Conservation (phyloP, 2,888 invertebrate species). For the Folsomia manolachei region DNA sequence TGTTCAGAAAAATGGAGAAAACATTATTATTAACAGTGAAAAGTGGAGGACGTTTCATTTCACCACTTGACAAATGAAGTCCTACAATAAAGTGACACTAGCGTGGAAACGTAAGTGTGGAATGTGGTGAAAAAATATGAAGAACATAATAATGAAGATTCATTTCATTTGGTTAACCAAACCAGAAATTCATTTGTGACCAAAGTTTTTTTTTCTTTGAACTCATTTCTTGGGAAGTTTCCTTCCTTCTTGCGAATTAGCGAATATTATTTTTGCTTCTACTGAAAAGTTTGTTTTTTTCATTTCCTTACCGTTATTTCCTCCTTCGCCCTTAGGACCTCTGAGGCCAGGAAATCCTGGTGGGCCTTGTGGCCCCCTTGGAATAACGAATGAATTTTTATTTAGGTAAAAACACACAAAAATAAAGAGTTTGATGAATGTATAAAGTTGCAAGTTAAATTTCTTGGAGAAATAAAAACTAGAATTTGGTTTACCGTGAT, state of each 20-base stretch:
- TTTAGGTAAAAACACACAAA: too few relatives aligned
- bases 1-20: slow-evolving; percentile 32
- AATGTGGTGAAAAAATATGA: not conserved
- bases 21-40: not conserved
- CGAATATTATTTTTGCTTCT: not conserved
- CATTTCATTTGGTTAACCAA: not conserved
- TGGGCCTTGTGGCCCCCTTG: slow-evolving; percentile 62
- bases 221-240: not conserved
- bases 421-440: not conserved
- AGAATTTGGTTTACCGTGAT: not conserved
- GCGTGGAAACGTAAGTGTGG: not conserved
- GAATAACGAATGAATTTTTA: too few relatives aligned
- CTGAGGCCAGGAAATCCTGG: slow-evolving; percentile 68
- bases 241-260: not conserved
- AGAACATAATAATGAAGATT: too few relatives aligned
- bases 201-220: not conserved
- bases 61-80: slow-evolving; percentile 1
- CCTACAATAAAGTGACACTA: not conserved
- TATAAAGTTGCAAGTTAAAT: not conserved
- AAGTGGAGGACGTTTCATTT: not conserved
- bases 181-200: not conserved
- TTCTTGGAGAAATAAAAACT: not conserved
- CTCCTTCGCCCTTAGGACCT: slow-evolving; percentile 69
- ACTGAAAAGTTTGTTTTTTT: too few relatives aligned
- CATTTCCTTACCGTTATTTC: slow-evolving; percentile 43